Conservation (phyloP, 2,113 vertebrate genomes). For the Phocoena phocoena region DNA sequence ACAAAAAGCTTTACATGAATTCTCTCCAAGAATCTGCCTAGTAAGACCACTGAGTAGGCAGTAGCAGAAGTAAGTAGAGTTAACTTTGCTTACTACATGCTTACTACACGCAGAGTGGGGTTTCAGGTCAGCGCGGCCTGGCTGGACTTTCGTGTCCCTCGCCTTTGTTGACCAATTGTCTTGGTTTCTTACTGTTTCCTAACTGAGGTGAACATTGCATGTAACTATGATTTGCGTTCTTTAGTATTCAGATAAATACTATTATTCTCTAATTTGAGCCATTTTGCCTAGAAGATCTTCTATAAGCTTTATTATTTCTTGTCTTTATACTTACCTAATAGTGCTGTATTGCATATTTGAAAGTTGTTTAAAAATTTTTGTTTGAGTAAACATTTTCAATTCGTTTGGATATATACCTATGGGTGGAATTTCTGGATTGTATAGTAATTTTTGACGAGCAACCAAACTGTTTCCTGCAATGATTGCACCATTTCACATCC, state of each 20-base stretch:
- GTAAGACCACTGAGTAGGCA: background rate
- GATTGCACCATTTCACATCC: background rate
- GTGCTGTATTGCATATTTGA: no score
- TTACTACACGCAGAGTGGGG: no score
- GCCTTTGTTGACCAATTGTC: background rate
- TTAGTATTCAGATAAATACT: background rate
- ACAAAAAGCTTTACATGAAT: background rate
- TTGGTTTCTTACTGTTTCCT: background rate
- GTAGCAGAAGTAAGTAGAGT: background rate
- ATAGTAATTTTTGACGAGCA: background rate
- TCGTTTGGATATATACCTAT: background rate
- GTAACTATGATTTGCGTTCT: background rate
- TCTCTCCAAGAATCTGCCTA: background rate
- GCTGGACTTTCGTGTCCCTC: no score
- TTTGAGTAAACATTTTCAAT: background rate
- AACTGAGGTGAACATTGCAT: background rate
- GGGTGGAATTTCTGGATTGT: background rate
- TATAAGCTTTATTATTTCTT: conserved; percentile 26
- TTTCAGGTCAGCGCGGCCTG: no score
- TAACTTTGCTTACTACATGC: background rate
- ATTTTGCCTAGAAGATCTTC: conserved; percentile 10
- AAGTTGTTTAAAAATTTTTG: background rate
- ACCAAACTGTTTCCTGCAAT: background rate
- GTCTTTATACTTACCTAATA: background rate
- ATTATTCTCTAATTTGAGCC: conserved; percentile 7